Conservation (phyloP, 2,113 vertebrate species). For the Helogale parvula region DNA sequence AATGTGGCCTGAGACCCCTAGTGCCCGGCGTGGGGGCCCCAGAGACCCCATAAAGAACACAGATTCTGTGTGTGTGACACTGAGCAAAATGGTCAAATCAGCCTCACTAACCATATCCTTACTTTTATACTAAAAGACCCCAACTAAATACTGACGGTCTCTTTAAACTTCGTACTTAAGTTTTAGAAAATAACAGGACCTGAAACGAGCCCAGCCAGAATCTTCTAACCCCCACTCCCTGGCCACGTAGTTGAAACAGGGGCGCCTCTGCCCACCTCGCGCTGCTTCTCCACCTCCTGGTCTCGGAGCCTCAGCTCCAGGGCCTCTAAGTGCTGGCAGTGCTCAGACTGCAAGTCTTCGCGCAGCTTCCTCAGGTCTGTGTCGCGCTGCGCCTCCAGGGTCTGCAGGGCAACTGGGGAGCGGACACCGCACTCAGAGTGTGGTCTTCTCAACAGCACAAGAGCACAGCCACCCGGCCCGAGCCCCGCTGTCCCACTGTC, state of each 20-base stretch:
- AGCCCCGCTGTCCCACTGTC: not conserved
- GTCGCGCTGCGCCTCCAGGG: constrained; percentile 85
- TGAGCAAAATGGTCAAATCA: not conserved
- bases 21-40: not conserved
- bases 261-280: constrained; percentile 82
- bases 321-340: constrained; percentile 80
- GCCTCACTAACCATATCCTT: not conserved
- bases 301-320: constrained; percentile 74
- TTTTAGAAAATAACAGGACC: not conserved
- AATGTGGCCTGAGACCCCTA: not conserved
- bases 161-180: not conserved
- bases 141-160: not conserved
- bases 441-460: not conserved
- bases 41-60: not conserved
- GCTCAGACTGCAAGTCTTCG: constrained; percentile 82
- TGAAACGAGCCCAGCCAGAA: not conserved
- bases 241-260: not conserved
- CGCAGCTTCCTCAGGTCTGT: constrained; percentile 77
- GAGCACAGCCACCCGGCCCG: not conserved
- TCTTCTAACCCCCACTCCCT: not conserved
- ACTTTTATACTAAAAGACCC: too few relatives aligned
- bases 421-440: not conserved
- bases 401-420: constrained; percentile 66
- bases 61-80: not conserved
- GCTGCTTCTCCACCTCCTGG: constrained; percentile 85